These are phyloP conservation scores for Dendrocincla fuliginosa DNA, from an alignment of 2,797 vertebrate species.

Conservation along the genomic window DNA sequence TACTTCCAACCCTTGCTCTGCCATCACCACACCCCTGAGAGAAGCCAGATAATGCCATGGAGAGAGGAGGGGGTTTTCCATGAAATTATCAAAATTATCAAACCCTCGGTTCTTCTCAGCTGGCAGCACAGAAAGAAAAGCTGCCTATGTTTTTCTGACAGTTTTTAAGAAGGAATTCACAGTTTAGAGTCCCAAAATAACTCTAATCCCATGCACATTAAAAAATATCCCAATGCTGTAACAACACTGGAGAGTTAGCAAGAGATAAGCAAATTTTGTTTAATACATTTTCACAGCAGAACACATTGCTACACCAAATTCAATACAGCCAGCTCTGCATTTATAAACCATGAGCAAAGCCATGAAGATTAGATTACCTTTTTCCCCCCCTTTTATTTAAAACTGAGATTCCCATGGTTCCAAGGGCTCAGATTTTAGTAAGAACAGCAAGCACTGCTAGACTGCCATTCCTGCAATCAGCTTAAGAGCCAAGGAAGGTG, in stretches of 20 bases:
- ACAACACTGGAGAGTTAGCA: background rate
- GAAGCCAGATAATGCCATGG: background rate
- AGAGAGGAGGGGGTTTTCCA: background rate
- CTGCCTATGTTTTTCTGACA: background rate
- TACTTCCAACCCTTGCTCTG: background rate
- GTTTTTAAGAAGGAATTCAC: slow-evolving; percentile 22
- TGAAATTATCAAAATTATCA: background rate
- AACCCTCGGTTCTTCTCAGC: background rate
- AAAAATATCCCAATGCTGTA: background rate
- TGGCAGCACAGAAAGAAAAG: background rate
- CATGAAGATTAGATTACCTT: background rate
- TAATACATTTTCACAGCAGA: background rate
- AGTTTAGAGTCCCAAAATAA: slow-evolving; percentile 38
- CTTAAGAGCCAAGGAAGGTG: background rate
- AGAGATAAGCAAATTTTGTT: slow-evolving; percentile 6
- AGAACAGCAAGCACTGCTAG: background rate
- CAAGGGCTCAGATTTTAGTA: background rate
- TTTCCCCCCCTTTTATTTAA: background rate
- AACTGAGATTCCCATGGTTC: background rate
- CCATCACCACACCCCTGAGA: background rate
- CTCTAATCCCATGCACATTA: background rate
- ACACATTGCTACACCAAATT: background rate
- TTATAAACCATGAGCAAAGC: background rate
- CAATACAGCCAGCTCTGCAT: background rate
- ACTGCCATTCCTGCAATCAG: background rate